These are phyloP conservation scores for Gymnoscelis rufifasciata DNA, from an alignment of 2,888 invertebrate species.

Conservation along the genomic window DNA sequence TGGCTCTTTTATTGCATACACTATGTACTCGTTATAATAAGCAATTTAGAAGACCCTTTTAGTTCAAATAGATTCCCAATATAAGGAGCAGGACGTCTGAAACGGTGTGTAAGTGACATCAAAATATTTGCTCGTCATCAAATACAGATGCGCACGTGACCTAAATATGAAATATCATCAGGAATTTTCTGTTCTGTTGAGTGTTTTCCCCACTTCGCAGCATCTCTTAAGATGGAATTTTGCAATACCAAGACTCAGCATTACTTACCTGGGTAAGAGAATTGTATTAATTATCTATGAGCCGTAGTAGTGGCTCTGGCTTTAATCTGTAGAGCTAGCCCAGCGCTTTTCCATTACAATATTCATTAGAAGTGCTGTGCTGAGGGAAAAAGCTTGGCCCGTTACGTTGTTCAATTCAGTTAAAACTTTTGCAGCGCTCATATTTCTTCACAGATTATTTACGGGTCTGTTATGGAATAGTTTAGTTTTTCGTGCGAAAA, in stretches of 20 bases:
- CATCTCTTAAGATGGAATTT: conserved; percentile 14
- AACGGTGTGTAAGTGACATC: conserved; percentile 6
- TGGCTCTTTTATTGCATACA: no score
- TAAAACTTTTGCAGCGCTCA: no score
- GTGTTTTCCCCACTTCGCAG: conserved; percentile 14
- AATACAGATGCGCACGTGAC: conserved; percentile 15
- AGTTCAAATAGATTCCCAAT: no score
- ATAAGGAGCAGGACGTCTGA: no score
- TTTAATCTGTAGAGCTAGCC: neutral
- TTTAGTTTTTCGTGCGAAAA: no score
- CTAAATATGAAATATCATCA: conserved; percentile 18
- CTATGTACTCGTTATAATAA: no score
- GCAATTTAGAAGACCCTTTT: no score
- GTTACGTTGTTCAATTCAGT: no score
- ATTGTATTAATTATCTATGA: neutral
- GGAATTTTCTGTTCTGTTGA: conserved; percentile 14
- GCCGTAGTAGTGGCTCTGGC: neutral
- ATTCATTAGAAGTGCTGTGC: neutral
- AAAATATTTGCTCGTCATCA: conserved; percentile 16
- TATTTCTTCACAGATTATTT: no score
- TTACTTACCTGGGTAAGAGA: neutral
- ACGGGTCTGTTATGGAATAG: no score
- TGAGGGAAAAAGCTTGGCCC: neutral
- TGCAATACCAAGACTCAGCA: conserved; percentile 3
- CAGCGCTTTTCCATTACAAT: neutral